A percentile compares a stretch with the other conserved stretches of the same genome.
These are phyloP conservation scores for Temnothorax nylanderi DNA, from an alignment of 1,140 invertebrate species.

Conservation along the genomic window DNA sequence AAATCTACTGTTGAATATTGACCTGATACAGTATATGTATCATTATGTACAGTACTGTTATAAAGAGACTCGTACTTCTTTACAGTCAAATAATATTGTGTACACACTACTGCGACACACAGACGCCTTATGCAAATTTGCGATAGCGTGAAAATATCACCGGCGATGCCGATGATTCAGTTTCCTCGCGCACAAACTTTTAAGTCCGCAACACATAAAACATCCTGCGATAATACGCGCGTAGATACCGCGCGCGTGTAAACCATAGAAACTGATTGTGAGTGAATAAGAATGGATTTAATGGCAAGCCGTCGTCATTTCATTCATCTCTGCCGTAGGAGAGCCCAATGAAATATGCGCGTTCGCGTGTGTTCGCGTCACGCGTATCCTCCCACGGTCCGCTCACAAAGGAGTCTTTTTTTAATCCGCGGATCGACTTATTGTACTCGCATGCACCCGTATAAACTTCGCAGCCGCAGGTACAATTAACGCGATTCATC, in stretches of 20 bases:
- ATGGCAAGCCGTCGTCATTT: conserved; percentile 51
- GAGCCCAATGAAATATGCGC: conserved; percentile 33
- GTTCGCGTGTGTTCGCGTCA: background rate
- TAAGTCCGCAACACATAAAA: conserved; percentile 45
- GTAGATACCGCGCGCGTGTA: conserved; percentile 48
- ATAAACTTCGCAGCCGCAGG: background rate
- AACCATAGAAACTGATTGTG: background rate
- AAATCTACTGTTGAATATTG: background rate
- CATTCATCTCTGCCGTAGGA: conserved; percentile 61
- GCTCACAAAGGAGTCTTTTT: conserved; percentile 38
- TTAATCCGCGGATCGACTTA: background rate
- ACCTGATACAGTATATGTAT: background rate
- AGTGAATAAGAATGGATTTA: conserved; percentile 56
- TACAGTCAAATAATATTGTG: background rate
- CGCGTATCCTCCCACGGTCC: conserved; percentile 31
- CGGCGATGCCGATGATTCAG: conserved; percentile 28
- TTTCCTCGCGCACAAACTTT: conserved; percentile 50
- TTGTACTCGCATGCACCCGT: background rate
- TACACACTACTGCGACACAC: background rate
- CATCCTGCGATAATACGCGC: conserved; percentile 49
- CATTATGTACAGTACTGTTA: background rate
- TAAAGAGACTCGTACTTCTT: background rate
- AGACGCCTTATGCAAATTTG: conserved; percentile 28
- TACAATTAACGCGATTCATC: conserved; percentile 25
- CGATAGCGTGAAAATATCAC: conserved; percentile 1